Evolutionary conservation across 1,140 invertebrate species (phyloP).

Genomic region (Polyergus mexicanus): DNA sequence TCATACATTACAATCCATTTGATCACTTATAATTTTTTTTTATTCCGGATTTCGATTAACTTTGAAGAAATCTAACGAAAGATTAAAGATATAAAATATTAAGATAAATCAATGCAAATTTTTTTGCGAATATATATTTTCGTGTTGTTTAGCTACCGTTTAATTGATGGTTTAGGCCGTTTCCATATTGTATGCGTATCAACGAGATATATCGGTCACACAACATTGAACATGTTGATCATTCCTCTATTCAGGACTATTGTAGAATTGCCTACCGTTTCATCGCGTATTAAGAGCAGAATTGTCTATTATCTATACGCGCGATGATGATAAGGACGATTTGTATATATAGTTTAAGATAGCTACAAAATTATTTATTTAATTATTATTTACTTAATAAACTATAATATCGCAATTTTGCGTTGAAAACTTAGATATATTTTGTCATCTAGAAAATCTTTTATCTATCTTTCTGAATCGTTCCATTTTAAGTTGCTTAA

Average conservation of each 20-base stretch:
- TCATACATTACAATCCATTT: neutral
- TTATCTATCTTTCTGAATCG: neutral
- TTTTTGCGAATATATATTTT: neutral
- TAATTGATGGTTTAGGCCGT: neutral
- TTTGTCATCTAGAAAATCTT: neutral
- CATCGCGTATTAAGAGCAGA: constrained; percentile 21
- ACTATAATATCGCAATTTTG: neutral
- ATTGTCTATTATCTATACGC: constrained; percentile 20
- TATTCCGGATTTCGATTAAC: neutral
- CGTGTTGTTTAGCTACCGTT: neutral
- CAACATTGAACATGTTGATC: constrained; percentile 35
- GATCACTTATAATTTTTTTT: neutral
- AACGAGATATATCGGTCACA: constrained; percentile 30
- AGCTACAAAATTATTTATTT: too few species aligned
- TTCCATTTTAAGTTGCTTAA: neutral
- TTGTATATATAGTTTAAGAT: neutral
- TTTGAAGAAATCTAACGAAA: neutral
- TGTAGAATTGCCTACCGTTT: constrained; percentile 42
- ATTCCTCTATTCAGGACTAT: constrained; percentile 26
- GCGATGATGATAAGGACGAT: constrained; percentile 39
- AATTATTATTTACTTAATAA: neutral
- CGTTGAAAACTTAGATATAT: neutral
- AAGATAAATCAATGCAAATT: neutral
- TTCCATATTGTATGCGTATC: constrained; percentile 36
- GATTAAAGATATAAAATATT: neutral